Evolutionary conservation across 2,113 vertebrate species (phyloP).

Genomic region (Piliocolobus tephrosceles): DNA sequence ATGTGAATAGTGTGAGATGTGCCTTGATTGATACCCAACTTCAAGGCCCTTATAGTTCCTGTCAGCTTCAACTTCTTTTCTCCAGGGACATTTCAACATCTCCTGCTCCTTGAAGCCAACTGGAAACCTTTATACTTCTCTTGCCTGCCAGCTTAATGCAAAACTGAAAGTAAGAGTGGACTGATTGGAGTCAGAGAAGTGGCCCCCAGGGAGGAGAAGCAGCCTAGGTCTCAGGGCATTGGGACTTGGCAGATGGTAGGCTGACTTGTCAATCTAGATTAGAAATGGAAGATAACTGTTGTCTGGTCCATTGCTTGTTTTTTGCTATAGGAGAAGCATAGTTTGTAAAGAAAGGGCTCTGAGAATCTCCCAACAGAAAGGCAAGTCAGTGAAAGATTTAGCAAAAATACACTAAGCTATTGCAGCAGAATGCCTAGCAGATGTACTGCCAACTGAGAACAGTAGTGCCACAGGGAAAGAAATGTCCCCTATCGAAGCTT

Average conservation of each 20-base stretch:
- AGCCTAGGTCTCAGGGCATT: conserved; percentile 53
- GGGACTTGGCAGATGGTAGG: conserved; percentile 60
- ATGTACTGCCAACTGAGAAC: conserved; percentile 68
- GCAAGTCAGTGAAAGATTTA: conserved; percentile 72
- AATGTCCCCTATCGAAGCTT: conserved; percentile 41
- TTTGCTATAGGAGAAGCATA: conserved; percentile 53
- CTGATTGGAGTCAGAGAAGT: conserved; percentile 63
- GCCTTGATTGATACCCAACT: conserved; percentile 76
- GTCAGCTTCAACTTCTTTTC: conserved; percentile 66
- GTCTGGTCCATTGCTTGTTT: conserved; percentile 67
- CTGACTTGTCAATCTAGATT: conserved; percentile 70
- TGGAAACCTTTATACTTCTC: conserved; percentile 71
- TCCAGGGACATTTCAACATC: conserved; percentile 73
- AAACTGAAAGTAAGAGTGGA: conserved; percentile 64
- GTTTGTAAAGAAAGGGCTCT: conserved; percentile 50
- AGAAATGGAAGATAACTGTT: conserved; percentile 55
- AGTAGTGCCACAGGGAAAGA: conserved; percentile 54
- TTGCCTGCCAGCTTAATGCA: conserved; percentile 74
- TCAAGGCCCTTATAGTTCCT: conserved; percentile 68
- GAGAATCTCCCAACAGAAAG: conserved; percentile 63
- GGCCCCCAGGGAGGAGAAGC: conserved; percentile 8
- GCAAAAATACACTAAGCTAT: conserved; percentile 60
- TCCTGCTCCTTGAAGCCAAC: conserved; percentile 68
- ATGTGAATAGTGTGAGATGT: conserved; percentile 23
- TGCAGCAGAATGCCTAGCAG: conserved; percentile 61